These are phyloP conservation scores for Andricus grossulariae DNA, from an alignment of 1,140 invertebrate species.

Conservation along the genomic window DNA sequence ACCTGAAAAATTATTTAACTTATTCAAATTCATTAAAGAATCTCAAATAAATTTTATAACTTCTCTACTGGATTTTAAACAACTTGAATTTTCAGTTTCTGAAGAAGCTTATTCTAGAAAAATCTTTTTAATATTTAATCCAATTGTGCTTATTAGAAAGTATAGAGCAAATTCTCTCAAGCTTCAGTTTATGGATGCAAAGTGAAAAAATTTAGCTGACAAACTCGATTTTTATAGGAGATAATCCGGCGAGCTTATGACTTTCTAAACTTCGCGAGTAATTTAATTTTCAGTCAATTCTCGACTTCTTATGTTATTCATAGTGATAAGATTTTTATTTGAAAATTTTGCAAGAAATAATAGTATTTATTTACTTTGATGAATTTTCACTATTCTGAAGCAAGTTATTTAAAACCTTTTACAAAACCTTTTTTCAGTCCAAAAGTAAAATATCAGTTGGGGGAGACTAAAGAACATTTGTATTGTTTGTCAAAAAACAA, in stretches of 20 bases:
- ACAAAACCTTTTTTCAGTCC: no score
- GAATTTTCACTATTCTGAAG: no score
- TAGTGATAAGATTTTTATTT: neutral
- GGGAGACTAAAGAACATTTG: no score
- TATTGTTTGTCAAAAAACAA: no score
- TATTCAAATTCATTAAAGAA: neutral
- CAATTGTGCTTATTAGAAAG: conserved; percentile 4
- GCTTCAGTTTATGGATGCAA: neutral
- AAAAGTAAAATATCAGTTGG: no score
- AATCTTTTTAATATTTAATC: neutral
- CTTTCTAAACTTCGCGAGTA: conserved; percentile 1
- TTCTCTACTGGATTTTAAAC: neutral
- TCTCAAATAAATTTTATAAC: neutral
- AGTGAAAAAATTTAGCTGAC: conserved; percentile 6
- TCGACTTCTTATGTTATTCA: conserved; percentile 9
- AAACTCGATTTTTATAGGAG: conserved; percentile 21
- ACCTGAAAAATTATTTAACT: no score
- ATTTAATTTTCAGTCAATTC: conserved; percentile 13
- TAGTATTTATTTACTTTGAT: no score
- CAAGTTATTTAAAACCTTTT: no score
- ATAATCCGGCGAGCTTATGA: conserved; percentile 8
- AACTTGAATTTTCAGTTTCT: neutral
- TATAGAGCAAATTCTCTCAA: neutral
- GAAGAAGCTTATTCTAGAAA: neutral
- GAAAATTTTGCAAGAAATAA: neutral